A percentile compares a stretch with the other conserved stretches of the same genome.
Conservation (phyloP, 1,140 invertebrate species). For the Anadara kagoshimensis region DNA sequence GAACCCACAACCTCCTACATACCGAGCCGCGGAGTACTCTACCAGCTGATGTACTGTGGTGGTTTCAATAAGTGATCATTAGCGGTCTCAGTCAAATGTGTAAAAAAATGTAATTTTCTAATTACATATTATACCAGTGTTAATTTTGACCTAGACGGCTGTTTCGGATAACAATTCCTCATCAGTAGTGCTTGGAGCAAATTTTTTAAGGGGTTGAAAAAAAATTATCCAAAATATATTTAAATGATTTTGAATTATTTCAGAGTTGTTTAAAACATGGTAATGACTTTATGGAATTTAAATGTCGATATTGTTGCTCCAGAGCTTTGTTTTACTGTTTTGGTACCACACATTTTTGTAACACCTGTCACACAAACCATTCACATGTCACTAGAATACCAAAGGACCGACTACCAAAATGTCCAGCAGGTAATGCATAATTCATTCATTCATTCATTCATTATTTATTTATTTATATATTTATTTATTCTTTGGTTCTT, state of each 20-base stretch:
- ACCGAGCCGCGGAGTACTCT: no score
- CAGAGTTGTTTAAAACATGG: slow-evolving; percentile 98
- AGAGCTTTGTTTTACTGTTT: slow-evolving; percentile 99
- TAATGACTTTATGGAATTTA: slow-evolving; percentile 98
- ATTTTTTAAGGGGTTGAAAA: no score
- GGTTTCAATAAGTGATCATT: no score
- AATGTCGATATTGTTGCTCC: slow-evolving; percentile 98
- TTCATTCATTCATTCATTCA: not conserved
- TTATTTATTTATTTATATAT: not conserved
- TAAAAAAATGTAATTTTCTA: no score
- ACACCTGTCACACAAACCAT: slow-evolving; percentile 98
- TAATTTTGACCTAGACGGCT: no score
- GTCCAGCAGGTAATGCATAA: slow-evolving; percentile 86
- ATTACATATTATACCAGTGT: no score
- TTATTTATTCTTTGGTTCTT: not conserved
- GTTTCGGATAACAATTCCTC: no score
- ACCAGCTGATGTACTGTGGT: no score
- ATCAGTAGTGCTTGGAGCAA: no score
- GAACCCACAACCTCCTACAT: no score
- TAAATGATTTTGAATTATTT: slow-evolving; percentile 22
- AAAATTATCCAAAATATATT: no score
- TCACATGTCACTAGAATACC: slow-evolving; percentile 95
- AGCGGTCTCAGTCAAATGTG: no score
- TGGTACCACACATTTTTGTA: slow-evolving; percentile 99
- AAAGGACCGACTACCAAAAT: slow-evolving; percentile 89